A percentile compares a stretch with the other conserved stretches of the same genome.
Conservation (phyloP, 2,113 vertebrate genomes). For the Glaucidium brasilianum region DNA sequence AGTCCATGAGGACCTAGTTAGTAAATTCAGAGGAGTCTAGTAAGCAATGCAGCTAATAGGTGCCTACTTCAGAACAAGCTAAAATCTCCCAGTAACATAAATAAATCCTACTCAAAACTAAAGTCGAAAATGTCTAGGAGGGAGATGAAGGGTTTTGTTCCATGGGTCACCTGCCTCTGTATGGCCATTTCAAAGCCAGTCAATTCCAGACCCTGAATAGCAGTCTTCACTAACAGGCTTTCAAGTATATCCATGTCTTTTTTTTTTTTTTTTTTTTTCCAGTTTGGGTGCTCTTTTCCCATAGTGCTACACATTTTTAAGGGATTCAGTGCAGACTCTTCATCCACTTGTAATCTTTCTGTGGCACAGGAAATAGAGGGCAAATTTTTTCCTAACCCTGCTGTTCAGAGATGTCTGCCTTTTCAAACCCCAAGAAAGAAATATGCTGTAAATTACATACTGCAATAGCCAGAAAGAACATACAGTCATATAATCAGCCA, state of each 20-base stretch:
- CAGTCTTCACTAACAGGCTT: neutral
- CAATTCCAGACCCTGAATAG: neutral
- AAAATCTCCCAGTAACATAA: neutral
- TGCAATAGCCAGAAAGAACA: neutral
- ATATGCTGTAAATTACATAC: neutral
- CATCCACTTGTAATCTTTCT: neutral
- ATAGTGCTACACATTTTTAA: neutral
- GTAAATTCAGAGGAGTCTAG: neutral
- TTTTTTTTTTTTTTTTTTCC: neutral
- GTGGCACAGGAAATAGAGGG: neutral
- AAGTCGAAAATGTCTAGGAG: neutral
- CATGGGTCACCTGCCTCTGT: fast-evolving
- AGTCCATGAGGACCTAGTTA: neutral
- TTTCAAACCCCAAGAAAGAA: neutral
- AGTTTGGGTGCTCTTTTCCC: neutral
- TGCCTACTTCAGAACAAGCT: fast-evolving
- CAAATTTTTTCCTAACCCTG: neutral
- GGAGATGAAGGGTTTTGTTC: neutral
- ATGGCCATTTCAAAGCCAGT: neutral
- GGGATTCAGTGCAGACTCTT: neutral
- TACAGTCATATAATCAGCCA: neutral
- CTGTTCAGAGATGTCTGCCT: neutral
- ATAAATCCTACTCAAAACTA: neutral
- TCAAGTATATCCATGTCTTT: neutral
- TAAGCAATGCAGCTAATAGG: neutral